These are phyloP conservation scores for Leptobrachium leishanense DNA, from an alignment of 2,113 vertebrate genomes.

Conservation along the genomic window DNA sequence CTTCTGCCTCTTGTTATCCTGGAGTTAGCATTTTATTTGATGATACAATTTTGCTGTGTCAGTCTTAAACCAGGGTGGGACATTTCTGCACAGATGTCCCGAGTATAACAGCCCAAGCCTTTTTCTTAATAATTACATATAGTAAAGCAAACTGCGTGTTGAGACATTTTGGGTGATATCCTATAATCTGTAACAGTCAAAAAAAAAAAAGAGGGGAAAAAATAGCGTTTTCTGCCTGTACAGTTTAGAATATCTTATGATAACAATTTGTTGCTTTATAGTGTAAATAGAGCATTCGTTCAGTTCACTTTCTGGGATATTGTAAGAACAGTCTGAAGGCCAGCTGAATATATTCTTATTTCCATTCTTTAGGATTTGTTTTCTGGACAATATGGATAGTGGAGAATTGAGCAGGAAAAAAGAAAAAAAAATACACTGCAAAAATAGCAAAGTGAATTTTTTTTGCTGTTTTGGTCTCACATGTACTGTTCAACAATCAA, in stretches of 20 bases:
- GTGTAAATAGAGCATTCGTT: neutral
- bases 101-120: neutral
- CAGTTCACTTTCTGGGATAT: neutral
- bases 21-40: neutral
- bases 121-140: slow-evolving; percentile 1
- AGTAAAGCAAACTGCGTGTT: neutral
- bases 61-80: slow-evolving; percentile 14
- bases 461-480: too few species aligned
- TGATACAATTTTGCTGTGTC: slow-evolving; percentile 17
- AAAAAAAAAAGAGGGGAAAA: too few species aligned
- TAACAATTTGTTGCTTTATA: neutral
- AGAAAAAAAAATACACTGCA: too few species aligned
- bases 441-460: too few species aligned
- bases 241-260: slow-evolving; percentile 2
- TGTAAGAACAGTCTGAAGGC: neutral
- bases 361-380: too few species aligned
- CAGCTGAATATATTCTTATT: too few species aligned
- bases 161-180: neutral
- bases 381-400: too few species aligned
- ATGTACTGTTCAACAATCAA: too few species aligned
- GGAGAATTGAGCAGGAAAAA: too few species aligned
- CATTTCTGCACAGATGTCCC: slow-evolving; percentile 17
- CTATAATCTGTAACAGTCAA: neutral
- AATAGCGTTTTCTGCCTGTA: neutral
- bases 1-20: neutral